phyloP scores from a whole-genome alignment of 2,888 invertebrate genomes.

The Psylliodes chrysocephalus region DNA sequence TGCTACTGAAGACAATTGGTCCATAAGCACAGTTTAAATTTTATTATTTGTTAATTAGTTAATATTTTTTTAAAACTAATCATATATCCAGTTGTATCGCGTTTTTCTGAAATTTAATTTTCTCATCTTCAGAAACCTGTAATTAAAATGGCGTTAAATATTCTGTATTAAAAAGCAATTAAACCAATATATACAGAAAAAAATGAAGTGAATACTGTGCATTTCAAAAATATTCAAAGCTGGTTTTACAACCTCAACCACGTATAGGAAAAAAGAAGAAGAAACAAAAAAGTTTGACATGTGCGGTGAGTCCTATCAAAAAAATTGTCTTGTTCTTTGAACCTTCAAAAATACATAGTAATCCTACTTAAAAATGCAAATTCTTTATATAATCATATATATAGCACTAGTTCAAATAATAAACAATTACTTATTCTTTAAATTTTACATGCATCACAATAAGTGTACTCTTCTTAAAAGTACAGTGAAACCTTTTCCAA shows the following conservation, averaged over 20 bases:
- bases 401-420: conserved; percentile 49
- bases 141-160: too few relatives aligned
- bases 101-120: too few relatives aligned
- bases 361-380: conserved; percentile 63
- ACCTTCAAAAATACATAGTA: conserved; percentile 56
- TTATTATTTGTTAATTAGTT: too few relatives aligned
- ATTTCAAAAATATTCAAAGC: not conserved
- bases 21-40: too few relatives aligned
- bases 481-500: conserved; percentile 51
- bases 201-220: not conserved
- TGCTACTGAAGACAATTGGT: too few relatives aligned
- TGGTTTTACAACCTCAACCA: not conserved
- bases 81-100: too few relatives aligned
- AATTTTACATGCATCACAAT: conserved; percentile 60
- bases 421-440: conserved; percentile 53
- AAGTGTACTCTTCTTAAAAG: conserved; percentile 49
- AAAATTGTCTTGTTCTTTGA: conserved; percentile 38
- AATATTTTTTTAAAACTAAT: too few relatives aligned
- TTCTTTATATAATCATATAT: conserved; percentile 44
- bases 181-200: too few relatives aligned
- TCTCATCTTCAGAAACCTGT: too few relatives aligned
- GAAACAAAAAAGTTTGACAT: conserved; percentile 31
- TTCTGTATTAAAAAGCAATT: too few relatives aligned
- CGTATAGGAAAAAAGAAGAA: not conserved
- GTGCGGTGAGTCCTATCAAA: conserved; percentile 27